Evolutionary conservation across 2,113 vertebrate species (phyloP).

Genomic region (Girardinichthys multiradiatus): DNA sequence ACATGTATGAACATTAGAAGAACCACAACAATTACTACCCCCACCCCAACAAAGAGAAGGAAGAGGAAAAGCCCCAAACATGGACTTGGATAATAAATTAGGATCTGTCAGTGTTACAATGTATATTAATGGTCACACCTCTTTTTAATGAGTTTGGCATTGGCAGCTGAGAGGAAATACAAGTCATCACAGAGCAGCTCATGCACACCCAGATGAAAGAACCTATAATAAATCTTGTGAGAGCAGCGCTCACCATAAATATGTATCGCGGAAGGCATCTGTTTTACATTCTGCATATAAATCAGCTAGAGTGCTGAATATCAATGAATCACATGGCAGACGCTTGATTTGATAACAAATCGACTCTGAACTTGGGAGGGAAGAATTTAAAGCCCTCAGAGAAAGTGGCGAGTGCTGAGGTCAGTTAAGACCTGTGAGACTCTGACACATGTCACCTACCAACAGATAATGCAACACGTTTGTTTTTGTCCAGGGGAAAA

Average conservation of each 20-base stretch:
- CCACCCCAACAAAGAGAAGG: slow-evolving; percentile 80
- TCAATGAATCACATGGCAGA: slow-evolving; percentile 99
- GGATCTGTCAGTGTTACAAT: slow-evolving; percentile 99
- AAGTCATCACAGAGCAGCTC: slow-evolving; percentile 98
- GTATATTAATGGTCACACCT: slow-evolving; percentile 99
- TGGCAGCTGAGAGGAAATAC: slow-evolving; percentile 99
- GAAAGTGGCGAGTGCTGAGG: slow-evolving; percentile 58
- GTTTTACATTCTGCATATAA: slow-evolving; percentile 99
- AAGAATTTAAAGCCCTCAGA: slow-evolving; percentile 95
- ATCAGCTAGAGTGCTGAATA: slow-evolving; percentile 97
- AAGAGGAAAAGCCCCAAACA: slow-evolving; percentile 80
- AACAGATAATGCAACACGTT: slow-evolving; percentile 43
- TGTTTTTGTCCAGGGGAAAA: slow-evolving; percentile 27
- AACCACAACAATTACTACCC: slow-evolving; percentile 77
- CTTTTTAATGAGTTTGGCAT: slow-evolving; percentile 99
- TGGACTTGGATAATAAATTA: slow-evolving; percentile 98
- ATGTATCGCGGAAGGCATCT: slow-evolving; percentile 99
- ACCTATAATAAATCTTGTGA: slow-evolving; percentile 99
- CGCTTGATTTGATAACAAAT: slow-evolving; percentile 99
- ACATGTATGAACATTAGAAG: slow-evolving; percentile 26
- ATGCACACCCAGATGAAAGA: slow-evolving; percentile 98
- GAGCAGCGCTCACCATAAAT: slow-evolving; percentile 99
- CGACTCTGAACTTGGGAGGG: slow-evolving; percentile 96
- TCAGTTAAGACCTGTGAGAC: slow-evolving; percentile 82
- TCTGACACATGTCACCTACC: slow-evolving; percentile 66